A percentile compares a stretch with the other conserved stretches of the same genome.
Evolutionary conservation across 2,113 vertebrate species (phyloP).

Genomic region (Ictalurus furcatus): DNA sequence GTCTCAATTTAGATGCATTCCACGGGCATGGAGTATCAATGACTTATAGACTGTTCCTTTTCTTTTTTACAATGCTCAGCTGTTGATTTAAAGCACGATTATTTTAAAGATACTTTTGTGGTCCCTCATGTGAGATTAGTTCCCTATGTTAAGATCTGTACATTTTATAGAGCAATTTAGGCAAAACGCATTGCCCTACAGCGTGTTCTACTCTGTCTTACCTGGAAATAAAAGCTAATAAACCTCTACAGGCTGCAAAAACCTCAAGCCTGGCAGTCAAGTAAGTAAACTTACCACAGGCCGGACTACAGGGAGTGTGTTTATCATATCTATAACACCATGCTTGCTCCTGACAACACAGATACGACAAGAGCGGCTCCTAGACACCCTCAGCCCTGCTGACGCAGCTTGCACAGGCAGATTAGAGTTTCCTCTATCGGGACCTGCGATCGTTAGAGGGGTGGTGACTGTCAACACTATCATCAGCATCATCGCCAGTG

Average conservation of each 20-base stretch:
- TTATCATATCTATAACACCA: slow-evolving; percentile 51
- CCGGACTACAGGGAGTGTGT: slow-evolving; percentile 25
- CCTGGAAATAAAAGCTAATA: slow-evolving; percentile 47
- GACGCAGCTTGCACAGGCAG: slow-evolving; percentile 20
- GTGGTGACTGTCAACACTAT: slow-evolving; percentile 38
- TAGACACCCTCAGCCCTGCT: slow-evolving; percentile 11
- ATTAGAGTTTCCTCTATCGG: slow-evolving; percentile 41
- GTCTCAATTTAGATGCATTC: slow-evolving; percentile 56
- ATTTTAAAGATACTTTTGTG: slow-evolving; percentile 52
- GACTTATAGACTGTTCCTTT: slow-evolving; percentile 59
- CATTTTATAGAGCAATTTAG: slow-evolving; percentile 67
- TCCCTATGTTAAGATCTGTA: slow-evolving; percentile 55
- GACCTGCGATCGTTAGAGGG: slow-evolving; percentile 22
- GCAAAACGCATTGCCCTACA: slow-evolving; percentile 40
- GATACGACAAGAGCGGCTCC: slow-evolving; percentile 40
- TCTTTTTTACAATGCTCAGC: slow-evolving; percentile 48
- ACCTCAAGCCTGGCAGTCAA: background rate
- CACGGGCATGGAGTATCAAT: slow-evolving; percentile 54
- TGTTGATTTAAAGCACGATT: slow-evolving; percentile 62
- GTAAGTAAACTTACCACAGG: slow-evolving; percentile 23
- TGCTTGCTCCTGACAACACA: slow-evolving; percentile 42
- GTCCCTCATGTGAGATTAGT: slow-evolving; percentile 58
- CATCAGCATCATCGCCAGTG: slow-evolving; percentile 12
- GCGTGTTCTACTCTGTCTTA: slow-evolving; percentile 43
- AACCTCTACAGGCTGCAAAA: slow-evolving; percentile 44